Evolutionary conservation across 2,113 vertebrate species (phyloP).

Genomic region (Falco punctatus): DNA sequence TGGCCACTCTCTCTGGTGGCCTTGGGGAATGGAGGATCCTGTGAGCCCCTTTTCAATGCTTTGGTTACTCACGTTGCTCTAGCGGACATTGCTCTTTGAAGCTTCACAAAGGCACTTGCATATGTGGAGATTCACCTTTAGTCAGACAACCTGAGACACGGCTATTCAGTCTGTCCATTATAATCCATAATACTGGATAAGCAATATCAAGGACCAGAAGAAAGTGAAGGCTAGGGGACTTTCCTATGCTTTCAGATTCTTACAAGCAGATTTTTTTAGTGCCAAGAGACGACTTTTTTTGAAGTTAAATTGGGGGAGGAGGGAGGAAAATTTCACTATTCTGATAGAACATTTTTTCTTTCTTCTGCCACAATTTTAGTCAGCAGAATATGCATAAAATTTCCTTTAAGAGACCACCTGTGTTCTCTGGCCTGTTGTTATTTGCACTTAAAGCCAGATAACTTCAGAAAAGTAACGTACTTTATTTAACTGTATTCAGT

Average conservation of each 20-base stretch:
- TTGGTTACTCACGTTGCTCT: background rate
- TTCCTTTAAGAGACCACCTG: background rate
- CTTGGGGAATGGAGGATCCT: accelerated
- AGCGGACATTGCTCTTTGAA: background rate
- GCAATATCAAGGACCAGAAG: background rate
- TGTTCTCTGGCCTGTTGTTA: background rate
- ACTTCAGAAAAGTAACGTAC: background rate
- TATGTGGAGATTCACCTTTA: background rate
- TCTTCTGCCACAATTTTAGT: background rate
- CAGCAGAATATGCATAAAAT: background rate
- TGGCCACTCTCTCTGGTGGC: background rate
- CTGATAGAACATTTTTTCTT: background rate
- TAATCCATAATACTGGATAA: background rate
- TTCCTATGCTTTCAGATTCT: background rate
- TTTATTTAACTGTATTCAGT: background rate
- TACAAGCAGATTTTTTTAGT: background rate
- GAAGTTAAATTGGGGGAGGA: background rate
- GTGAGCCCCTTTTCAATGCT: background rate
- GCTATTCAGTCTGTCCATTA: background rate
- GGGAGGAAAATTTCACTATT: background rate
- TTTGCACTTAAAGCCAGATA: background rate
- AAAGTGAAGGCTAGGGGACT: background rate
- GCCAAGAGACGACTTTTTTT: background rate
- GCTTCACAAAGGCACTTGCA: background rate
- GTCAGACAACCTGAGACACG: background rate